Evolutionary conservation across 1,140 invertebrate genomes (phyloP).

Genomic region (Macrotrachela quadricornifera): DNA sequence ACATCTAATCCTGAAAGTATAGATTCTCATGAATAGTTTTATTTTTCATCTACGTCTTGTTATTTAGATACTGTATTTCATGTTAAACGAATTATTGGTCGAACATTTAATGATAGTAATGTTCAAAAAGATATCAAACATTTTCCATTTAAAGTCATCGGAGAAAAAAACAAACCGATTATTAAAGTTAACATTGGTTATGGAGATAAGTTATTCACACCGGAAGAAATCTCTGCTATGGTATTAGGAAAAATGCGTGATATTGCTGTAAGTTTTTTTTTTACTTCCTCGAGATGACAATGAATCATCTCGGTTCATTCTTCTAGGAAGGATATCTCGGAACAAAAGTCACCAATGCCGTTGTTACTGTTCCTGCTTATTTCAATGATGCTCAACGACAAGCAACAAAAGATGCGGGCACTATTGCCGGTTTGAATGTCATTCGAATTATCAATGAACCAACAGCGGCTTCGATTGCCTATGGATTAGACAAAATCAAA

Average conservation of each 20-base stretch:
- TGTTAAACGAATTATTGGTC: constrained; percentile 81
- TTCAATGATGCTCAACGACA: constrained; percentile 95
- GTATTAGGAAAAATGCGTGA: constrained; percentile 67
- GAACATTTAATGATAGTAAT: constrained; percentile 64
- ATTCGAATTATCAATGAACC: too few species aligned
- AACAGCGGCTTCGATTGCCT: too few species aligned
- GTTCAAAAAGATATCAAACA: constrained; percentile 83
- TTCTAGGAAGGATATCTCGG: too few species aligned
- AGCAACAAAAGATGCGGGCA: constrained; percentile 44
- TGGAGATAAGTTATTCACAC: constrained; percentile 61
- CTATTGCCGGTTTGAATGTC: too few species aligned
- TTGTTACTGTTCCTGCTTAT: constrained; percentile 79
- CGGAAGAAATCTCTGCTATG: constrained; percentile 67
- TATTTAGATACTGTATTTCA: constrained; percentile 91
- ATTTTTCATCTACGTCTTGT: too few species aligned
- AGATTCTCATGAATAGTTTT: too few species aligned
- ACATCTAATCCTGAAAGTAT: constrained; percentile 92
- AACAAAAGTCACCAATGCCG: too few species aligned
- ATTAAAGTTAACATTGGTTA: too few species aligned
- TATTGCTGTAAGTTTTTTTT: constrained; percentile 84
- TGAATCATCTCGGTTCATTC: too few species aligned
- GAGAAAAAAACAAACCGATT: constrained; percentile 12
- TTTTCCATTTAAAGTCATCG: constrained; percentile 53
- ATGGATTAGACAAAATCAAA: too few species aligned
- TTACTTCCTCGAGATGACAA: too few species aligned